A percentile compares a stretch with the other conserved stretches of the same genome.
Conservation (phyloP, 64 coral and sea anemone genomes). For the Hydrozoanthus tunicans region DNA sequence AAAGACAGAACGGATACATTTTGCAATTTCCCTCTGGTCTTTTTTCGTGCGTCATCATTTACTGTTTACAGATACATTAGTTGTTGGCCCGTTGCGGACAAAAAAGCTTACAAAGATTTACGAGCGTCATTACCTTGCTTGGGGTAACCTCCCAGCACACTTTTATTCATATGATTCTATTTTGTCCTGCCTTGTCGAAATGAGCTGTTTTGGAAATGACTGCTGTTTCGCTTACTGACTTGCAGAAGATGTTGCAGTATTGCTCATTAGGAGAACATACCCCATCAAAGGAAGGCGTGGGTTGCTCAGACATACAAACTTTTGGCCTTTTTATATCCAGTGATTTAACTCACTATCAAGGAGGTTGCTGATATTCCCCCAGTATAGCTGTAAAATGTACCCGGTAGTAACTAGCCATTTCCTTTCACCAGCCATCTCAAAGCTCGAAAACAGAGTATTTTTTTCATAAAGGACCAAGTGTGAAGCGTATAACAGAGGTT, state of each 20-base stretch:
- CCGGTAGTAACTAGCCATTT: no score
- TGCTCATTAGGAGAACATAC: not conserved
- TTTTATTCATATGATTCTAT: no score
- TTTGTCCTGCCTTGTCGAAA: not conserved
- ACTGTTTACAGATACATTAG: not conserved
- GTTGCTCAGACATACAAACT: not conserved
- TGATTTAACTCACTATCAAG: no score
- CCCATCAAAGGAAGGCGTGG: not conserved
- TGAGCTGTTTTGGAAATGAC: not conserved
- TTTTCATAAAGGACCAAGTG: no score
- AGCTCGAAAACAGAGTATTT: no score
- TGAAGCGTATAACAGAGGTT: no score
- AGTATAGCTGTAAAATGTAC: no score
- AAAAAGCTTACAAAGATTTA: slow-evolving; percentile 21
- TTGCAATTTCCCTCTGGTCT: slow-evolving; percentile 1
- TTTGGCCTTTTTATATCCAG: not conserved
- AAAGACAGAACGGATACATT: slow-evolving; percentile 8
- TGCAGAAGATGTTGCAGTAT: not conserved
- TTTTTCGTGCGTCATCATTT: slow-evolving; percentile 4
- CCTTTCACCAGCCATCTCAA: no score
- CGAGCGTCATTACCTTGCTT: not conserved
- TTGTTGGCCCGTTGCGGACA: not conserved
- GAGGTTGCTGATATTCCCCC: no score
- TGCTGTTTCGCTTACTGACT: not conserved
- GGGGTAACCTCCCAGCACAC: not conserved